Percentiles rank a stretch among this genome's conserved stretches.
phyloP scores from a whole-genome alignment of 2,797 vertebrate species.

The Enteromius argenteus region DNA sequence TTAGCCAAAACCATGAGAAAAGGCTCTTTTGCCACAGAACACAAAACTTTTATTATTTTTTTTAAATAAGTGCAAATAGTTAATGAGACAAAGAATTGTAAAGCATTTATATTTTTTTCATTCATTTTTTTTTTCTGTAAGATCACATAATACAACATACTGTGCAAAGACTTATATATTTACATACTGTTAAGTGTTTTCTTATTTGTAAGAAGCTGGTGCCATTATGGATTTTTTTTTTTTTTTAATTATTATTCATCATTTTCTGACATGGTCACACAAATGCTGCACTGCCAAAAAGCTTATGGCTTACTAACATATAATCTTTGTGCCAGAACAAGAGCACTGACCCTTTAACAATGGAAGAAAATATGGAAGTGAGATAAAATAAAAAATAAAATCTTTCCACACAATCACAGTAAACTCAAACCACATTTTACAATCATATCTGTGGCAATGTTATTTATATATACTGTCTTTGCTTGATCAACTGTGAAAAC shows the following conservation, averaged over 20 bases:
- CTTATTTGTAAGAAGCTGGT: conserved; percentile 71
- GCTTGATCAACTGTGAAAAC: conserved; percentile 6
- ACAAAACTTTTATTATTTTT: conserved; percentile 68
- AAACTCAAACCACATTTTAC: conserved; percentile 47
- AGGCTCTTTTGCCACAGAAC: conserved; percentile 76
- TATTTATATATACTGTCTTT: conserved; percentile 2
- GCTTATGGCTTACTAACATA: conserved; percentile 62
- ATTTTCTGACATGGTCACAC: conserved; percentile 67
- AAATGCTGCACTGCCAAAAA: conserved; percentile 69
- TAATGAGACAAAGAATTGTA: conserved; percentile 83
- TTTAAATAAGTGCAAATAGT: conserved; percentile 90
- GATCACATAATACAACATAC: conserved; percentile 80
- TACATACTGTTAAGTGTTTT: conserved; percentile 73
- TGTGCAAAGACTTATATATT: conserved; percentile 84
- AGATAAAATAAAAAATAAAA: conserved; percentile 59
- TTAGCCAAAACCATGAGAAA: conserved; percentile 75
- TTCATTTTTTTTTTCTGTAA: conserved; percentile 70
- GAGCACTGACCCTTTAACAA: conserved; percentile 45
- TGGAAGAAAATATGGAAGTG: conserved; percentile 64
- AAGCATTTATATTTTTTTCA: conserved; percentile 79
- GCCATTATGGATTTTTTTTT: conserved; percentile 45
- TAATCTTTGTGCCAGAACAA: conserved; percentile 66
- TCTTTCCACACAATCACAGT: conserved; percentile 37
- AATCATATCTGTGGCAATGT: conserved; percentile 31
- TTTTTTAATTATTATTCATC: conserved; percentile 12